A percentile compares a stretch with the other conserved stretches of the same genome.
These are phyloP conservation scores for Chaetura pelagica DNA, from an alignment of 2,113 vertebrate species.

Conservation along the genomic window DNA sequence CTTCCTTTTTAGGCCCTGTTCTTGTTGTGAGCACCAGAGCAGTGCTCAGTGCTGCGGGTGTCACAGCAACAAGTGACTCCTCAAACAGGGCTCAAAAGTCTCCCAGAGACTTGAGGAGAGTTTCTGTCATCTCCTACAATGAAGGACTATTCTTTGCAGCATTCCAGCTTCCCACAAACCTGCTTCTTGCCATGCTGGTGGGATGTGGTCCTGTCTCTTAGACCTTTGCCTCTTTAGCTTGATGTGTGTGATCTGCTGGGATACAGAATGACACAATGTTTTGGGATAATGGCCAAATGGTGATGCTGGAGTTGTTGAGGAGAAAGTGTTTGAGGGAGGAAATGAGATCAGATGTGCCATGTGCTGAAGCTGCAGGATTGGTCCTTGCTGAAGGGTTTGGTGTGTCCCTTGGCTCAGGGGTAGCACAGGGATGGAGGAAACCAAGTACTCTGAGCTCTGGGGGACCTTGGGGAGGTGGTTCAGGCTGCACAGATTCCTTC, in stretches of 20 bases:
- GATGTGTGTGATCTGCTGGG: rapidly evolving
- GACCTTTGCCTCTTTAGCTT: not conserved
- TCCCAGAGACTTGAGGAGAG: not conserved
- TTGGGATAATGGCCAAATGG: not conserved
- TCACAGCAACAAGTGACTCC: rapidly evolving
- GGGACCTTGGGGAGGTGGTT: not conserved
- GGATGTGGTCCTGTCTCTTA: rapidly evolving
- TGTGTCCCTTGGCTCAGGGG: not conserved
- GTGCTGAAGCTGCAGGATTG: not conserved
- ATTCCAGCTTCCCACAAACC: not conserved
- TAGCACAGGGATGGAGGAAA: rapidly evolving
- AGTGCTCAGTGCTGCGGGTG: not conserved
- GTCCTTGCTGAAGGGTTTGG: not conserved
- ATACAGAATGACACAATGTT: not conserved
- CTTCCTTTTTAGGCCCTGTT: not conserved
- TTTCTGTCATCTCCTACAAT: not conserved
- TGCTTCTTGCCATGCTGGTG: rapidly evolving
- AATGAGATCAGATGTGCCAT: not conserved
- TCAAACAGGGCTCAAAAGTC: not conserved
- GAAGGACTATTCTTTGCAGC: not conserved
- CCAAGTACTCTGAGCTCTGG: not conserved
- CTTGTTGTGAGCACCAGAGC: not conserved
- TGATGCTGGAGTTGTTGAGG: not conserved
- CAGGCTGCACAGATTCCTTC: not conserved
- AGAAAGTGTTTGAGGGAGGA: not conserved